phyloP scores from a whole-genome alignment of 2,113 vertebrate genomes.

The Dipodomys ordii region DNA sequence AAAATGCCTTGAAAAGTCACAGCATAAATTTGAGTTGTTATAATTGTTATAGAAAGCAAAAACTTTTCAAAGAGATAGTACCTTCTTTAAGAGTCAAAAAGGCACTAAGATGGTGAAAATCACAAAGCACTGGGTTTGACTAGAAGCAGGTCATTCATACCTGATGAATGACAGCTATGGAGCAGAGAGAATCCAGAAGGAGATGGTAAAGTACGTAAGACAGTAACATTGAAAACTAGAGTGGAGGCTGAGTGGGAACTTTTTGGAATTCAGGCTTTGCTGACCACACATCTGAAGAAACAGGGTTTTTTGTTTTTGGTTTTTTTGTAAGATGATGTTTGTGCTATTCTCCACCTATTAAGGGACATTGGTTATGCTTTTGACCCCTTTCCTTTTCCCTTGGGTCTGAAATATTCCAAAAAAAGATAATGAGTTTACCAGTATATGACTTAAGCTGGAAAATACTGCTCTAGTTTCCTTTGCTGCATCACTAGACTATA shows the following conservation, averaged over 20 bases:
- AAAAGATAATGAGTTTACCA: neutral
- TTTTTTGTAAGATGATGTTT: slow-evolving; percentile 3
- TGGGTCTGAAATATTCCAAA: slow-evolving; percentile 8
- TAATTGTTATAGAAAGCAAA: slow-evolving; percentile 40
- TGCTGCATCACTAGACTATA: neutral
- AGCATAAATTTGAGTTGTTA: slow-evolving; percentile 24
- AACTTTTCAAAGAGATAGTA: slow-evolving; percentile 1
- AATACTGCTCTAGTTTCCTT: slow-evolving; percentile 18
- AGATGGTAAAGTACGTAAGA: neutral
- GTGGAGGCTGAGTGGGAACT: neutral
- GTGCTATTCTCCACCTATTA: neutral
- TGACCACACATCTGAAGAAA: slow-evolving; percentile 17
- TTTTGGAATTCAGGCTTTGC: slow-evolving; percentile 37
- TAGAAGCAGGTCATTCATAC: slow-evolving; percentile 17
- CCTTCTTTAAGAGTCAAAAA: slow-evolving; percentile 12
- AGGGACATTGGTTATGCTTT: neutral
- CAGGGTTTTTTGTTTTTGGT: neutral
- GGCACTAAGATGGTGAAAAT: slow-evolving; percentile 16
- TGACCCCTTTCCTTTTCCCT: neutral
- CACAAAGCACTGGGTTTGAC: neutral
- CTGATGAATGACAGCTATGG: neutral
- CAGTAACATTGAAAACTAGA: neutral
- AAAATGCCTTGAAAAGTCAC: slow-evolving; percentile 29
- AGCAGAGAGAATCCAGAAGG: slow-evolving; percentile 20
- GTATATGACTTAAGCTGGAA: slow-evolving; percentile 24